Percentiles rank a stretch among this genome's conserved stretches.
phyloP scores from a whole-genome alignment of 2,113 vertebrate genomes.

The Siphamia tubifer region DNA sequence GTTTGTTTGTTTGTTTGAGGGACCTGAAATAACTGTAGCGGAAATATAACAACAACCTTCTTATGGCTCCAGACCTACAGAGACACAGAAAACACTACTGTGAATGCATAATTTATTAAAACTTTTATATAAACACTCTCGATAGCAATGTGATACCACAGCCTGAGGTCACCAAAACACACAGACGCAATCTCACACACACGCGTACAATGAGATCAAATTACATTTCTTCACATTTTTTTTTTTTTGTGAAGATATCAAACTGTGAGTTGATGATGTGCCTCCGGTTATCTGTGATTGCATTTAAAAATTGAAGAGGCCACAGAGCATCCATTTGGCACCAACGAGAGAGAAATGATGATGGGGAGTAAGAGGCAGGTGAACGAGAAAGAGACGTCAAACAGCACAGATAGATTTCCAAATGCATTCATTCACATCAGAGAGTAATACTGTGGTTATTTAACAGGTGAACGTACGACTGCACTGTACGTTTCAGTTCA shows the following conservation, averaged over 20 bases:
- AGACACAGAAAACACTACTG: background rate
- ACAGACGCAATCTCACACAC: background rate
- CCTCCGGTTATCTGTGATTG: background rate
- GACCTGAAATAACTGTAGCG: too few species aligned
- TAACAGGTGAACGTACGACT: too few species aligned
- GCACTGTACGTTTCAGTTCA: too few species aligned
- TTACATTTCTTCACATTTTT: slow-evolving; percentile 31
- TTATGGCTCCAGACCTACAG: background rate
- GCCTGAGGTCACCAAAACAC: background rate
- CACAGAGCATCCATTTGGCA: background rate
- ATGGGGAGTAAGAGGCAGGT: background rate
- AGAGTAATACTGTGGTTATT: too few species aligned
- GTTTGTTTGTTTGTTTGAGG: too few species aligned
- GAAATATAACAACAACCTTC: background rate
- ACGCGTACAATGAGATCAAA: background rate
- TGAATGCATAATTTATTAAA: slow-evolving; percentile 49
- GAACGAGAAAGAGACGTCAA: background rate
- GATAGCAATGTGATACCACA: slow-evolving; percentile 25
- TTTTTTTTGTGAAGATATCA: background rate
- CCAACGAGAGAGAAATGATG: background rate
- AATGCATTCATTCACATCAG: too few species aligned
- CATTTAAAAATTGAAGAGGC: slow-evolving; percentile 17
- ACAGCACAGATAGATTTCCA: background rate
- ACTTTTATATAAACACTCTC: slow-evolving; percentile 9
- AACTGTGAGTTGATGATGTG: background rate